Conservation (phyloP, 2,113 vertebrate genomes). For the Elephantulus edwardii region DNA sequence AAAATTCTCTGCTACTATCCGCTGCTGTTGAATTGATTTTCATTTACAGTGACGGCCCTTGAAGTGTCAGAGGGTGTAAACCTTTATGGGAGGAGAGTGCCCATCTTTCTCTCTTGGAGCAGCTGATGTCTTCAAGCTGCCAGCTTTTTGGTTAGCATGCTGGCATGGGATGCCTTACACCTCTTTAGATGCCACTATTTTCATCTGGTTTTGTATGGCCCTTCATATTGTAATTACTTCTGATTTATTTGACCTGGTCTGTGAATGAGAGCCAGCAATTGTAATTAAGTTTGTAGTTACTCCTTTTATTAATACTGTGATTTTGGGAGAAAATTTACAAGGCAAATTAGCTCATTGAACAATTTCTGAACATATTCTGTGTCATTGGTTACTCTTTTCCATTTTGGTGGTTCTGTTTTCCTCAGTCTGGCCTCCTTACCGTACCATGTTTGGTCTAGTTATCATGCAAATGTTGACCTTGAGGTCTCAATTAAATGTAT, state of each 20-base stretch:
- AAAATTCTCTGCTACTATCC: not conserved
- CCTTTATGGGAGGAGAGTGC: no score
- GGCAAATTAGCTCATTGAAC: not conserved
- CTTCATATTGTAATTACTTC: not conserved
- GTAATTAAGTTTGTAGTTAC: constrained; percentile 17
- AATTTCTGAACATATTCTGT: not conserved
- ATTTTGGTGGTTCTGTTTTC: not conserved
- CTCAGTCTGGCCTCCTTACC: not conserved
- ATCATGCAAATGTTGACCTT: not conserved
- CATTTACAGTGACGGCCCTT: no score
- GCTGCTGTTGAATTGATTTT: no score
- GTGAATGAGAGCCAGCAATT: not conserved
- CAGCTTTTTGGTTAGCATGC: no score
- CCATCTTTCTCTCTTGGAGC: no score
- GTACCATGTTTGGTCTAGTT: not conserved
- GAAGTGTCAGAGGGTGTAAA: no score
- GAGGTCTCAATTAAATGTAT: not conserved
- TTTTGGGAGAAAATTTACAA: not conserved
- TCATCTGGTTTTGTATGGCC: not conserved
- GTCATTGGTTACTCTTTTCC: not conserved
- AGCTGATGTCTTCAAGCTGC: no score
- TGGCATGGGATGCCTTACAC: no score
- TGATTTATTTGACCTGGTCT: constrained; percentile 25
- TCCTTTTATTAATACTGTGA: not conserved
- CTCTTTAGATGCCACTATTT: no score